Conservation (phyloP, 2,888 invertebrate species). For the Drosophila acutilabella region DNA sequence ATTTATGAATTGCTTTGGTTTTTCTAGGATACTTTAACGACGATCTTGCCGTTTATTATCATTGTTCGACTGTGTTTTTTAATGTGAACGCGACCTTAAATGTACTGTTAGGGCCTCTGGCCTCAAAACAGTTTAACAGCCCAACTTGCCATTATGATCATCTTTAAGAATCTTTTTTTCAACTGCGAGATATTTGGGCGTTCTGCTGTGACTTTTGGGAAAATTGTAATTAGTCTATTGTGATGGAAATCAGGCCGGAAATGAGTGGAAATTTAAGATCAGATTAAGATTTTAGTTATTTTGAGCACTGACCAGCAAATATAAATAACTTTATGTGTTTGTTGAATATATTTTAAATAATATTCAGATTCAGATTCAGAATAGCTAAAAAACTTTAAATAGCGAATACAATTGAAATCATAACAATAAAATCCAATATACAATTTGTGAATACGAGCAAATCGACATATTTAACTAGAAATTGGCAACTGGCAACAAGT, state of each 20-base stretch:
- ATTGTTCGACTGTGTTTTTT: constrained; percentile 20
- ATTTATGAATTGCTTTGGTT: constrained; percentile 84
- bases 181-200: constrained; percentile 46
- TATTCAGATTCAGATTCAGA: too few relatives aligned
- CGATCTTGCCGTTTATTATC: constrained; percentile 39
- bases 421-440: constrained; percentile 75
- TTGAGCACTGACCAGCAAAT: too few relatives aligned
- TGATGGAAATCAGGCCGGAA: neutral
- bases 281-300: too few relatives aligned
- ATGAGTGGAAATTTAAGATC: neutral
- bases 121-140: constrained; percentile 53
- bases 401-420: constrained; percentile 74
- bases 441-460: constrained; percentile 64
- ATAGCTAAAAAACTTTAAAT: constrained; percentile 21
- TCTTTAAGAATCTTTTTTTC: constrained; percentile 30
- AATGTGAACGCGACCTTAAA: constrained; percentile 44
- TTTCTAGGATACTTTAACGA: constrained; percentile 47
- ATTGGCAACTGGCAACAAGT: constrained; percentile 65
- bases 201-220: constrained; percentile 44
- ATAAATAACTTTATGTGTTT: too few relatives aligned
- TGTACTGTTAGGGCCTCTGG: constrained; percentile 36
- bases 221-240: constrained; percentile 29
- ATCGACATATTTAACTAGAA: constrained; percentile 21
- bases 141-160: constrained; percentile 46
- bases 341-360: too few relatives aligned